Evolutionary conservation across 2,797 vertebrate species (phyloP), one percentile per base, ranked within the genome.

Genomic region (Clarias laeviceps): DNA sequence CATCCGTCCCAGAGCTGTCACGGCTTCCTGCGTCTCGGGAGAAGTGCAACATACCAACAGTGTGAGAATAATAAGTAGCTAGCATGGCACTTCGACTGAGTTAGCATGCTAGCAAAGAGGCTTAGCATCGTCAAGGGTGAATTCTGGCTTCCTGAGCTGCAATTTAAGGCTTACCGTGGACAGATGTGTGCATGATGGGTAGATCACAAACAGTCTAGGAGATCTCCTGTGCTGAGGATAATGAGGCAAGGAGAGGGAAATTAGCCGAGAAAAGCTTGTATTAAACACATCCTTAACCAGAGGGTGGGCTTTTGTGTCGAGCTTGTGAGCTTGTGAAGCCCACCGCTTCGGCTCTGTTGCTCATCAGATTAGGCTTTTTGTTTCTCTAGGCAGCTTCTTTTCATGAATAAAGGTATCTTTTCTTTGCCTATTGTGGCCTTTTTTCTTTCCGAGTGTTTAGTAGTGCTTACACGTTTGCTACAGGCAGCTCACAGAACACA

Each of bases 231-330:
- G 64, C 59, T 61, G 80, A 61, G 73, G 80, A 77, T 86, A 86
- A 86, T 86, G 85, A 86, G 80, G 62, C 72, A 54, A 22, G 70
- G 70, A 65, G 50, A 82, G 61, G 69, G 70, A 85, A 85, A 85
- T 85, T 82, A 81, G 45, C 57, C 0, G 45, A 34, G 69, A 66
- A 76, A 76, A 59, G 61, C 70, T 73, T 45, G 62, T 69, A 84
- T 79, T 84, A 79, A 80, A 85, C 34, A 84, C 83, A 65, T 73
- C 84, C 69, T 85, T 85, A 85, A 82, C 56, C 80, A 73, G 40
- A 66, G 59, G 69, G 79, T 82, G 68, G 17, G 61, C 61, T 61
- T 82, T 82, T 77, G 85, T 82, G 85, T 69, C 11, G 45, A 64
- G n/a, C 22, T 80, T n/a, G 45, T 65, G 70, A 45, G 70, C 37